Percentiles rank a stretch among this genome's conserved stretches.
Evolutionary conservation across 2,888 invertebrate species (phyloP).

Genomic region (Agonopterix subpropinquella): DNA sequence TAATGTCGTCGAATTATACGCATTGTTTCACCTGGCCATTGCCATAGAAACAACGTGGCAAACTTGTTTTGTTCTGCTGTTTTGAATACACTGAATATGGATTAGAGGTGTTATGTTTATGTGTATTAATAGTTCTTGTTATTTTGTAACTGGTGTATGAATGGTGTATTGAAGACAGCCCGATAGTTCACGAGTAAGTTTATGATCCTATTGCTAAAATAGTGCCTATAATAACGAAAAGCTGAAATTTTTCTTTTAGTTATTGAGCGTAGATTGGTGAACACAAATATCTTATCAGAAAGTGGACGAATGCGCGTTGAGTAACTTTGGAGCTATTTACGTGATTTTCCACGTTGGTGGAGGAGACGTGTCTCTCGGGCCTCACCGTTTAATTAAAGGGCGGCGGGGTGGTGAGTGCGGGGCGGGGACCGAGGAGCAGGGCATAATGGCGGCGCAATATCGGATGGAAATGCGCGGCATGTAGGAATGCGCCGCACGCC

Average conservation of each 20-base stretch:
- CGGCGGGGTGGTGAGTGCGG: slow-evolving; percentile 53
- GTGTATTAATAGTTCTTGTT: too few species aligned
- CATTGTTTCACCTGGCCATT: slow-evolving; percentile 60
- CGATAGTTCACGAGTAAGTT: background rate
- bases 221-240: background rate
- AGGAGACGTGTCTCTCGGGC: slow-evolving; percentile 69
- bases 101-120: too few species aligned
- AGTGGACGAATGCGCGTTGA: slow-evolving; percentile 23
- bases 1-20: slow-evolving; percentile 62
- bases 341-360: slow-evolving; percentile 68
- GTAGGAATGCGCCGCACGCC: slow-evolving; percentile 73
- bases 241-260: background rate
- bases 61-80: slow-evolving; percentile 20
- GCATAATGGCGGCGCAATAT: slow-evolving; percentile 76
- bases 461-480: slow-evolving; percentile 76
- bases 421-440: slow-evolving; percentile 53
- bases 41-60: slow-evolving; percentile 43
- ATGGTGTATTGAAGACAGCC: too few species aligned
- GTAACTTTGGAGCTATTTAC: slow-evolving; percentile 64
- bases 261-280: slow-evolving; percentile 13
- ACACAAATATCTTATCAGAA: slow-evolving; percentile 29
- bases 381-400: slow-evolving; percentile 75
- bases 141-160: too few species aligned
- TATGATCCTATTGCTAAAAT: background rate
- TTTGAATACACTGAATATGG: slow-evolving; percentile 1